These are phyloP conservation scores for Tridacna crocea DNA, from an alignment of 2,888 invertebrate genomes.

Conservation along the genomic window DNA sequence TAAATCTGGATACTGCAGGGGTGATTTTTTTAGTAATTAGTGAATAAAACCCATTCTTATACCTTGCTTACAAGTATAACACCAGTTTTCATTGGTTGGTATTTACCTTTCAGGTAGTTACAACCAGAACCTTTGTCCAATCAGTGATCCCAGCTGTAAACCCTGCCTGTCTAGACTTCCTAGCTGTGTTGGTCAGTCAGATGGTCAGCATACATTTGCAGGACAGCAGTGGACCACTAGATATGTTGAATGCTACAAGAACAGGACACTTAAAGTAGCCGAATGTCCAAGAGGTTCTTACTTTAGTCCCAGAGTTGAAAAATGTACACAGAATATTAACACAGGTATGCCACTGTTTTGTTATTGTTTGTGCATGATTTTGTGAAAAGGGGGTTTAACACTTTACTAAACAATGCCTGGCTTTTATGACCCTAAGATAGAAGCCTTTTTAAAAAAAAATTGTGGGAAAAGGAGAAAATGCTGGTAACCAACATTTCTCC, in stretches of 20 bases:
- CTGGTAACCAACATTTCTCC: too few species aligned
- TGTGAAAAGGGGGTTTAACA: too few species aligned
- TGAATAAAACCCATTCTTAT: too few species aligned
- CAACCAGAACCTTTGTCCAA: constrained; percentile 52
- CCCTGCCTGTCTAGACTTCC: constrained; percentile 64
- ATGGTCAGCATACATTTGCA: constrained; percentile 59
- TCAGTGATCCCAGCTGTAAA: constrained; percentile 38
- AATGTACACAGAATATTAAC: constrained; percentile 53
- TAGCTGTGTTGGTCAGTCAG: constrained; percentile 60
- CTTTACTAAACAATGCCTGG: too few species aligned
- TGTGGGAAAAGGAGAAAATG: too few species aligned
- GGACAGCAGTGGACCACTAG: constrained; percentile 53
- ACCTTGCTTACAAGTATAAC: too few species aligned
- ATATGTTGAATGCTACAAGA: constrained; percentile 60
- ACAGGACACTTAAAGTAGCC: constrained; percentile 58
- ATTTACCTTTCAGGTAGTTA: constrained; percentile 57
- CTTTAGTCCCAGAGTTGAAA: constrained; percentile 44
- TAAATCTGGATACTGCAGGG: too few species aligned
- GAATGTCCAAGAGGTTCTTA: constrained; percentile 48
- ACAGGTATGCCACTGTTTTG: constrained; percentile 22
- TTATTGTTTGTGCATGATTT: too few species aligned
- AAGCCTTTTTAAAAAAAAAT: not conserved
- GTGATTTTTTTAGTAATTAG: too few species aligned
- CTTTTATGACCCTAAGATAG: too few species aligned
- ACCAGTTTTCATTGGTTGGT: too few species aligned